Evolutionary conservation across 1,140 invertebrate species (phyloP).

Genomic region (Diuraphis noxia): DNA sequence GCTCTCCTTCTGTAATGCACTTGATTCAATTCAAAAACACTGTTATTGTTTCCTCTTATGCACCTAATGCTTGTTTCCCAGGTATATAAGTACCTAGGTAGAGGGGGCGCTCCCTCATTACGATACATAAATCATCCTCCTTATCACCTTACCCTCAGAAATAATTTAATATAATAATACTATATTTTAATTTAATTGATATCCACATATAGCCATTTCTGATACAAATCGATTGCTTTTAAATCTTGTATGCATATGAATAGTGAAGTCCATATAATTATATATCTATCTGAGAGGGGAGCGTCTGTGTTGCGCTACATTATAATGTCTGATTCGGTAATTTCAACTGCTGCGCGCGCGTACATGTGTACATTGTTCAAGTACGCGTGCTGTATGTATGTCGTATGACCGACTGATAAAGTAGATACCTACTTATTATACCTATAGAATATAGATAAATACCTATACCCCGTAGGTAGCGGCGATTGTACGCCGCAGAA

Average conservation of each 20-base stretch:
- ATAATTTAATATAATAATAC: background rate
- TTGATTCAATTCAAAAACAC: background rate
- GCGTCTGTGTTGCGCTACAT: background rate
- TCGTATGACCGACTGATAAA: background rate
- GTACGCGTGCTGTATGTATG: background rate
- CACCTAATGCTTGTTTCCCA: background rate
- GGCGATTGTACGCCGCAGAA: background rate
- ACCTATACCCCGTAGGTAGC: slow-evolving; percentile 1
- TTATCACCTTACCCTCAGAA: background rate
- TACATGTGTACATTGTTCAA: background rate
- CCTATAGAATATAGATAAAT: background rate
- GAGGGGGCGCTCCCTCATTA: background rate
- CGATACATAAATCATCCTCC: background rate
- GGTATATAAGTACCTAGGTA: background rate
- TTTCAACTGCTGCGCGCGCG: background rate
- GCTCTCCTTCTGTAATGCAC: background rate
- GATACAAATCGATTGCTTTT: background rate
- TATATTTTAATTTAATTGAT: background rate
- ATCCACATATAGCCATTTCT: background rate
- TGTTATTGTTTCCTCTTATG: background rate
- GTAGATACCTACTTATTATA: slow-evolving; percentile 1
- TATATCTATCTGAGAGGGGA: background rate
- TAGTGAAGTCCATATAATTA: background rate
- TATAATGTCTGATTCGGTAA: background rate
- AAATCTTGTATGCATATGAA: background rate